A percentile compares a stretch with the other conserved stretches of the same genome.
phyloP scores from a whole-genome alignment of 2,888 invertebrate species.

The Cetonia aurata region DNA sequence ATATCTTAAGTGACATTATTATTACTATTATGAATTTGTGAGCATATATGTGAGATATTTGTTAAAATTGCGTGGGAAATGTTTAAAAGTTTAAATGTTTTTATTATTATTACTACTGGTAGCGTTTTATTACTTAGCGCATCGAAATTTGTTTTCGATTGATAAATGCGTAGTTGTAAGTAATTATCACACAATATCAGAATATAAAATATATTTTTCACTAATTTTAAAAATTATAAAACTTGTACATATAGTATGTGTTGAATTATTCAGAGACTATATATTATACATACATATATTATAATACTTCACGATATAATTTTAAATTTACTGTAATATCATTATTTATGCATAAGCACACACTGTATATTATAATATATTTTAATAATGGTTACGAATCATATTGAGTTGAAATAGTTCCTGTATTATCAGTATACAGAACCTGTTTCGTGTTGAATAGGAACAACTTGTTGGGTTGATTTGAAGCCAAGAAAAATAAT shows the following conservation, averaged over 20 bases:
- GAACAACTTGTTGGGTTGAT: no score
- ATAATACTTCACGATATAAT: slow-evolving; percentile 5
- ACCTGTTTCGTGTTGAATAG: no score
- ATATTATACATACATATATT: slow-evolving; percentile 16
- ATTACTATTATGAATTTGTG: neutral
- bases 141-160: slow-evolving; percentile 3
- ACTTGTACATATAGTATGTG: slow-evolving; percentile 35
- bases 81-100: slow-evolving; percentile 15
- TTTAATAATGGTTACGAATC: slow-evolving; percentile 14
- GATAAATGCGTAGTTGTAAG: slow-evolving; percentile 9
- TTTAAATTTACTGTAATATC: slow-evolving; percentile 7
- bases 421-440: no score
- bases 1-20: no score
- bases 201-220: slow-evolving; percentile 33
- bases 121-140: neutral
- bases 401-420: neutral
- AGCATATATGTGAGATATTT: slow-evolving; percentile 16
- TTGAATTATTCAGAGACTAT: slow-evolving; percentile 27
- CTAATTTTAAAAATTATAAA: slow-evolving; percentile 40
- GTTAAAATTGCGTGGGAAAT: slow-evolving; percentile 16
- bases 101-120: slow-evolving; percentile 5
- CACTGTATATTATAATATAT: slow-evolving; percentile 4
- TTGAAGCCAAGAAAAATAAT: no score
- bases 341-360: slow-evolving; percentile 2
- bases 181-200: slow-evolving; percentile 26